Evolutionary conservation across 35 echinoderm and acorn worm genomes (phyloP).

Genomic region (Lytechinus pictus): DNA sequence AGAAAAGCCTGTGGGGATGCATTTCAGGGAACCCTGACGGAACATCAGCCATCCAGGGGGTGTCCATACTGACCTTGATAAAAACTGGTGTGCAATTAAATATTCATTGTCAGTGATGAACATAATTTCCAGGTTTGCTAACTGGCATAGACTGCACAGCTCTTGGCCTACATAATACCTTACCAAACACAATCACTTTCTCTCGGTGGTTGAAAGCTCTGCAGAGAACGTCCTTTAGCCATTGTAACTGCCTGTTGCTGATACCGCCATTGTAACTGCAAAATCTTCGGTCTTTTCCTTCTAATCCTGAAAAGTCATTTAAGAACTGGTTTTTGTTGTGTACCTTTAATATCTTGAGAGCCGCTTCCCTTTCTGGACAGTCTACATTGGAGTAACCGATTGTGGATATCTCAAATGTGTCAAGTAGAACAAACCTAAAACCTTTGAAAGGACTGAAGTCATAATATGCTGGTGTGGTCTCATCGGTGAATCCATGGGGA

Average conservation of each 20-base stretch:
- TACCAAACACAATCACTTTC: slow-evolving; percentile 69
- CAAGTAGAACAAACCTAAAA: slow-evolving; percentile 68
- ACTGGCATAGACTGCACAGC: too few relatives aligned
- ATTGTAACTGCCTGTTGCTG: slow-evolving; percentile 69
- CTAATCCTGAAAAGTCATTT: slow-evolving; percentile 58
- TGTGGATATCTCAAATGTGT: slow-evolving; percentile 61
- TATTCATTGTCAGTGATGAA: too few relatives aligned
- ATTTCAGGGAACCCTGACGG: too few relatives aligned
- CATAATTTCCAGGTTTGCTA: too few relatives aligned
- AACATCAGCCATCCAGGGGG: too few relatives aligned
- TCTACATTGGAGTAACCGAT: slow-evolving; percentile 29
- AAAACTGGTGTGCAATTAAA: too few relatives aligned
- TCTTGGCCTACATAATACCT: background rate
- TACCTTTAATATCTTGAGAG: slow-evolving; percentile 9
- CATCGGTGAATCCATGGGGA: background rate
- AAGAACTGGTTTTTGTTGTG: slow-evolving; percentile 59
- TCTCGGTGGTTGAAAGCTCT: slow-evolving; percentile 48
- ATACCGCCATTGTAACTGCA: slow-evolving; percentile 71
- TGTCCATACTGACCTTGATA: too few relatives aligned
- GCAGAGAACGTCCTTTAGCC: slow-evolving; percentile 73
- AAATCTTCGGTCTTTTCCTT: slow-evolving; percentile 50
- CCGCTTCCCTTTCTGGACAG: slow-evolving; percentile 28
- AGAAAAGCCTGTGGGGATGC: too few relatives aligned
- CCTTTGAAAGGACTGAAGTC: slow-evolving; percentile 75
- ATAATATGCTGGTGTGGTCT: slow-evolving; percentile 65